Percentiles rank a stretch among this genome's conserved stretches.
phyloP scores from a whole-genome alignment of 2,797 vertebrate species.

The Allobates femoralis region DNA sequence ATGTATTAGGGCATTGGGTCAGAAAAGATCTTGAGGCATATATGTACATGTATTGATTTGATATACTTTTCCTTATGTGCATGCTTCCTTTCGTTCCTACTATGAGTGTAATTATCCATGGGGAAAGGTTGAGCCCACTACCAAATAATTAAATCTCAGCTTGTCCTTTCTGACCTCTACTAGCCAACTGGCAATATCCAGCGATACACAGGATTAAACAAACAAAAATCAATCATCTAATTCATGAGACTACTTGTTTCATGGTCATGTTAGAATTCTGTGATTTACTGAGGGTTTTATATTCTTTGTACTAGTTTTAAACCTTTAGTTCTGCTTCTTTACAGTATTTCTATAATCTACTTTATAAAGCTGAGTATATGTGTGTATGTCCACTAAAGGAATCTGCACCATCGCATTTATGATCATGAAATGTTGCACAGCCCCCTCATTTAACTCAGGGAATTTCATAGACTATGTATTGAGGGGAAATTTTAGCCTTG shows the following conservation, averaged over 20 bases:
- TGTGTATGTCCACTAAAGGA: too few relatives aligned
- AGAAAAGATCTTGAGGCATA: background rate
- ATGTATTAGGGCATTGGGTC: background rate
- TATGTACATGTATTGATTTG: conserved; percentile 16
- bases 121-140: conserved; percentile 26
- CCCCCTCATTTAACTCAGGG: too few relatives aligned
- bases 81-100: background rate
- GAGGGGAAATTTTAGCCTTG: too few relatives aligned
- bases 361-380: too few relatives aligned
- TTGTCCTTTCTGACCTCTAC: conserved; percentile 52
- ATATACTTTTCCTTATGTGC: background rate
- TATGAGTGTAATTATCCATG: conserved; percentile 14
- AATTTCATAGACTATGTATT: too few relatives aligned
- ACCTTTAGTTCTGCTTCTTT: background rate
- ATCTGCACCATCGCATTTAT: too few relatives aligned
- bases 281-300: conserved; percentile 15
- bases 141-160: conserved; percentile 57
- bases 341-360: background rate
- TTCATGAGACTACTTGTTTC: conserved; percentile 46
- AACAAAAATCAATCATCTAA: conserved; percentile 61
- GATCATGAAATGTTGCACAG: too few relatives aligned
- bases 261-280: conserved; percentile 29
- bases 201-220: conserved; percentile 50
- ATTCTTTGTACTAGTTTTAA: background rate
- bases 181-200: conserved; percentile 42